These are phyloP conservation scores for Morelia viridis DNA, from an alignment of 2,797 vertebrate genomes.

Conservation along the genomic window DNA sequence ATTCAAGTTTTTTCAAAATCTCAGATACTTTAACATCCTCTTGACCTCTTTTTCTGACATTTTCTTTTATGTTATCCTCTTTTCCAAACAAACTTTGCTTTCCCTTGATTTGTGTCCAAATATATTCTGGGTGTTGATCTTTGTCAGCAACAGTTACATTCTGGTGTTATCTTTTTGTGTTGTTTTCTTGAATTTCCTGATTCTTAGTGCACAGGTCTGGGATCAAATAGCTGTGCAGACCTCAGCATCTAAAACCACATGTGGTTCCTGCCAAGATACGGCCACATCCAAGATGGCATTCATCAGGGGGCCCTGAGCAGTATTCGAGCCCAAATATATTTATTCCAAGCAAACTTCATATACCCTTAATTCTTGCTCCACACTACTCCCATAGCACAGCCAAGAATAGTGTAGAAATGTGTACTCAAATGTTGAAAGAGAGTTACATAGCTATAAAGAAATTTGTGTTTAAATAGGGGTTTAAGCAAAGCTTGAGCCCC, in stretches of 20 bases:
- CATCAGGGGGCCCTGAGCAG: neutral
- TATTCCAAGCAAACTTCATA: neutral
- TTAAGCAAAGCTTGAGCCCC: neutral
- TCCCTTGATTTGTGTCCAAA: constrained; percentile 59
- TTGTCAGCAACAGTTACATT: constrained; percentile 41
- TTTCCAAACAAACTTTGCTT: constrained; percentile 58
- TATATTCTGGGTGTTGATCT: constrained; percentile 63
- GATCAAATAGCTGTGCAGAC: constrained; percentile 54
- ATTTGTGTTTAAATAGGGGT: neutral
- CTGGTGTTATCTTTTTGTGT: constrained; percentile 49
- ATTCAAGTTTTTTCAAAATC: constrained; percentile 54
- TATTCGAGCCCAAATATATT: neutral
- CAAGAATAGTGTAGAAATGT: neutral
- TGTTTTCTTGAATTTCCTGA: constrained; percentile 63
- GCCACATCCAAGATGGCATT: constrained; percentile 40
- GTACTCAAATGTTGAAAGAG: neutral
- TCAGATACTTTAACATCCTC: constrained; percentile 59
- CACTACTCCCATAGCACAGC: neutral
- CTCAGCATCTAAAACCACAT: constrained; percentile 30
- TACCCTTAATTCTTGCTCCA: neutral
- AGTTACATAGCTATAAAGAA: neutral
- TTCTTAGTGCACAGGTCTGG: constrained; percentile 47
- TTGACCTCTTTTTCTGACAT: constrained; percentile 48
- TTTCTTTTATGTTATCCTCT: constrained; percentile 14
- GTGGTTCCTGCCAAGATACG: constrained; percentile 48